Evolutionary conservation across 2,888 invertebrate species (phyloP), one percentile per base, ranked within the genome.

Genomic region (Drosophila anomelani): DNA sequence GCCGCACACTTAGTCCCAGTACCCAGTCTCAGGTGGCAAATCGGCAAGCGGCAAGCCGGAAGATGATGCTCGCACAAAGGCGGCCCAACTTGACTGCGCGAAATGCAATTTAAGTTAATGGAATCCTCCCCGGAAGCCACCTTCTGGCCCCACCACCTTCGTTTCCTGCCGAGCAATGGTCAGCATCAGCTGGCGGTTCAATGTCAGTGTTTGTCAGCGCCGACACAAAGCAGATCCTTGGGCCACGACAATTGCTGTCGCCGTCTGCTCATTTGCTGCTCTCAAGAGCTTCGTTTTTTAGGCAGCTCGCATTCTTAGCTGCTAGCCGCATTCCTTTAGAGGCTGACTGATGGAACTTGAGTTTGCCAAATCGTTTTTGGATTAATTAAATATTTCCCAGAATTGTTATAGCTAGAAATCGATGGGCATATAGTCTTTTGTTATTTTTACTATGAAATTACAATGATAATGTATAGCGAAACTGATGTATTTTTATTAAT

Each of bases 81-180:
- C 26, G 17, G 38, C 36, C 36, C 47, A 36, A 36, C 36, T 58
- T 63, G 62, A 23, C 26, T 8, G 47, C 36, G 47, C 29, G 23
- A 55, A 56, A 55, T 43, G 69, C 68, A 68, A 68, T 68, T 66
- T 66, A 63, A 23, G 20, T 51, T 66, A 66, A 66, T 66, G 64
- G 64, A 43, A 66, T 63, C 51, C 36, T 63, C 36, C 20, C 29
- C 9, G 44, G 49, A 43, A 10, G 17, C 32, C 43, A 23, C 15
- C 32, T 47, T 26, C 34, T 39, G n/a, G 0, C 15, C 13, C 20
- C 26, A 29, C 20, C 20, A 6, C 23, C 15, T 53, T 5, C 13
- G 20, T 47, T 47, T 29, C 34, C 20, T 6, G 15, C 20, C 17
- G 9, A 26, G n/a, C 13, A 9, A 20, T 46, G 68, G 68, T 68